Conservation (phyloP, 1,140 invertebrate genomes). For the Daktulosphaira vitifoliae region DNA sequence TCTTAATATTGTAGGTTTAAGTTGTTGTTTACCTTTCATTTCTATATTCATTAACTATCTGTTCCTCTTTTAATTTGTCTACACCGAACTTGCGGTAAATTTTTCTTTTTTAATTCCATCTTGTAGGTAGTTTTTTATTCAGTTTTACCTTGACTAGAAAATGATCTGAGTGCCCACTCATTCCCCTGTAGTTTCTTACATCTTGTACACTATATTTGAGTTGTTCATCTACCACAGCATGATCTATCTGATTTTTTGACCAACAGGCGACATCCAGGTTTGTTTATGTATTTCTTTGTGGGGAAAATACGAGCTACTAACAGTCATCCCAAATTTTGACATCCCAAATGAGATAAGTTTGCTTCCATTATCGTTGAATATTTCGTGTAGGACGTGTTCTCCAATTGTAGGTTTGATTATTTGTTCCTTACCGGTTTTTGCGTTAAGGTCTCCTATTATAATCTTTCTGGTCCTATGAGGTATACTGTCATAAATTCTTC, state of each 20-base stretch:
- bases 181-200: slow-evolving; percentile 33
- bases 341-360: slow-evolving; percentile 36
- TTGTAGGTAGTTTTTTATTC: neutral
- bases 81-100: slow-evolving; percentile 13
- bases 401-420: slow-evolving; percentile 36
- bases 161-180: slow-evolving; percentile 34
- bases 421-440: slow-evolving; percentile 35
- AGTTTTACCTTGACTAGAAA: slow-evolving; percentile 34
- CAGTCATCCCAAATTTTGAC: slow-evolving; percentile 35
- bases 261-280: slow-evolving; percentile 37
- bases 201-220: slow-evolving; percentile 15
- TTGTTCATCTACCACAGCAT: slow-evolving; percentile 34
- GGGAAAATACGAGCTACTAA: slow-evolving; percentile 36
- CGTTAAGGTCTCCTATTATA: slow-evolving; percentile 34
- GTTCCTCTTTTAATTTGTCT: neutral
- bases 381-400: slow-evolving; percentile 41
- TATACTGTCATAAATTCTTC: too few species aligned
- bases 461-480: too few species aligned
- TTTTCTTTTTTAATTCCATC: slow-evolving; percentile 23
- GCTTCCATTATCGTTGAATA: slow-evolving; percentile 36
- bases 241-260: slow-evolving; percentile 36
- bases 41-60: neutral
- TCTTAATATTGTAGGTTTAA: neutral
- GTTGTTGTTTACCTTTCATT: neutral
- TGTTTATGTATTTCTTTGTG: slow-evolving; percentile 38